phyloP scores from a whole-genome alignment of 2,113 vertebrate genomes.

The Tamias sibiricus region DNA sequence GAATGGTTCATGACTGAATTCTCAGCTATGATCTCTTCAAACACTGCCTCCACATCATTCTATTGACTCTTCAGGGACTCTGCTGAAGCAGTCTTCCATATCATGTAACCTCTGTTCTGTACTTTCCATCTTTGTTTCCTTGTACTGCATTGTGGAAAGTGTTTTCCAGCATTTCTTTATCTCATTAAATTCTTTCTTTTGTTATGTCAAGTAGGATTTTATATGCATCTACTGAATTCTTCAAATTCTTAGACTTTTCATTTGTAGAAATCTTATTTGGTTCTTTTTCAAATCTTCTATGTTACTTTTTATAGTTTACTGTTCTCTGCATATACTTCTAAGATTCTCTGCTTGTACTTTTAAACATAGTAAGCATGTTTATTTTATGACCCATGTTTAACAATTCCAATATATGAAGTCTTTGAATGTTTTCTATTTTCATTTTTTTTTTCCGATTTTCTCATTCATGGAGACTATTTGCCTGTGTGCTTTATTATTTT shows the following conservation, averaged over 20 bases:
- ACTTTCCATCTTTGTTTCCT: background rate
- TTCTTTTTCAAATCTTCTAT: background rate
- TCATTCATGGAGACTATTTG: background rate
- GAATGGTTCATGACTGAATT: background rate
- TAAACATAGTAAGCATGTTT: background rate
- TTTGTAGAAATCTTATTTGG: background rate
- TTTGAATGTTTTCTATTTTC: background rate
- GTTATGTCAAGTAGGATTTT: background rate
- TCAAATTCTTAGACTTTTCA: background rate
- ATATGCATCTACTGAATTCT: background rate
- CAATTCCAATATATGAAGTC: background rate
- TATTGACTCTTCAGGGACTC: background rate
- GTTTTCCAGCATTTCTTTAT: background rate
- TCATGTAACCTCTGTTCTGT: background rate
- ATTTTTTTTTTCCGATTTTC: background rate
- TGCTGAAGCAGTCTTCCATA: background rate
- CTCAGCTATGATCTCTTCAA: background rate
- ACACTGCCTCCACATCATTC: background rate
- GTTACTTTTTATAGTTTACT: background rate
- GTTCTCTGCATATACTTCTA: background rate
- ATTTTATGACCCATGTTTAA: background rate
- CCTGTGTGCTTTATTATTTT: background rate
- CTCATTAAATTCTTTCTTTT: background rate
- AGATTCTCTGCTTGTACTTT: background rate
- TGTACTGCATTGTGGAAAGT: background rate